Percentiles rank a stretch among this genome's conserved stretches.
Conservation (phyloP, 1,140 invertebrate genomes). For the Drosophila simulans region DNA sequence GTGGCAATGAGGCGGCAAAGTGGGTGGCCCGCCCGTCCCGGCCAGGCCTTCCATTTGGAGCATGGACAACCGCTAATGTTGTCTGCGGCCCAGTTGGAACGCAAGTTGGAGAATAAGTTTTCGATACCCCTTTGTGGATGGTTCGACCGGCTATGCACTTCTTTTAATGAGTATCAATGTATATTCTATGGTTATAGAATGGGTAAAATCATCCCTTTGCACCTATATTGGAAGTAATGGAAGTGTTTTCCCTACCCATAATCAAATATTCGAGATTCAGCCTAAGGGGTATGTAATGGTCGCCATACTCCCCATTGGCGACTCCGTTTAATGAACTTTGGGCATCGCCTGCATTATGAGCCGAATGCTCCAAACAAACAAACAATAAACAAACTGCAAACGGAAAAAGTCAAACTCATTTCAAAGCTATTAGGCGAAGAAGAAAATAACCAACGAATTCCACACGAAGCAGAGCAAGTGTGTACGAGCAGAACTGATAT, state of each 20-base stretch:
- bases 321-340: constrained; percentile 52
- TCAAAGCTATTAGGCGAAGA: constrained; percentile 71
- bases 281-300: background rate
- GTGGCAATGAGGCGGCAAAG: constrained; percentile 1
- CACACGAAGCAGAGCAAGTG: constrained; percentile 1
- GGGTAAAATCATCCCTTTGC: too few species aligned
- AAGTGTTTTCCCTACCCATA: too few species aligned
- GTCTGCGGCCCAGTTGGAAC: constrained; percentile 44
- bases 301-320: too few species aligned
- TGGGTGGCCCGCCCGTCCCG: background rate
- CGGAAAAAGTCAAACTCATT: constrained; percentile 72
- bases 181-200: too few species aligned
- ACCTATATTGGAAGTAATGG: too few species aligned
- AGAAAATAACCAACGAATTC: constrained; percentile 44
- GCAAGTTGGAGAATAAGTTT: constrained; percentile 15
- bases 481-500: constrained; percentile 5
- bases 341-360: constrained; percentile 42
- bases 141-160: background rate
- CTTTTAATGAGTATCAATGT: too few species aligned
- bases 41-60: constrained; percentile 11
- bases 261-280: too few species aligned
- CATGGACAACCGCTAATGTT: constrained; percentile 67
- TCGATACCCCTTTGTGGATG: constrained; percentile 1
- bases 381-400: constrained; percentile 56
- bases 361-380: constrained; percentile 13